Percentiles rank a stretch among this genome's conserved stretches.
These are phyloP conservation scores for Anser cygnoides DNA, from an alignment of 2,113 vertebrate species.

Conservation along the genomic window DNA sequence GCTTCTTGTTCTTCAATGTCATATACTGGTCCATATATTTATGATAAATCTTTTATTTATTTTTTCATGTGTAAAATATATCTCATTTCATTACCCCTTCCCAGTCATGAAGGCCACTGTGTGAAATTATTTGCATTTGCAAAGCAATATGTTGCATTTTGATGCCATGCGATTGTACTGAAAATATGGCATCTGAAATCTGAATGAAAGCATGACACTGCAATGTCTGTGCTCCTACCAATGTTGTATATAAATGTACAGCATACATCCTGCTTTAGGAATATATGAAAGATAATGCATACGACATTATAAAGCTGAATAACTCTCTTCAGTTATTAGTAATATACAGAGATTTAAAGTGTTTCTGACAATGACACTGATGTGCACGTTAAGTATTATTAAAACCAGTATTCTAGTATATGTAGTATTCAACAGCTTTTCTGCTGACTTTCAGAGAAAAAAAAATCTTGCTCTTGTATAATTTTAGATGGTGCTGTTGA, in stretches of 20 bases:
- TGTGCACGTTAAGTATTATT: constrained; percentile 77
- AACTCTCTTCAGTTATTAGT: constrained; percentile 54
- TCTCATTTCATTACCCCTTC: constrained; percentile 62
- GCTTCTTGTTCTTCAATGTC: constrained; percentile 98
- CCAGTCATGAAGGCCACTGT: constrained; percentile 69
- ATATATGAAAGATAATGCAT: constrained; percentile 64
- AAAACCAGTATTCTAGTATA: constrained; percentile 68
- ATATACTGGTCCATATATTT: constrained; percentile 99
- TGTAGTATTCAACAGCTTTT: constrained; percentile 73
- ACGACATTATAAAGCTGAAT: constrained; percentile 60
- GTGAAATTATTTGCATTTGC: constrained; percentile 77
- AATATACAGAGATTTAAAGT: constrained; percentile 69
- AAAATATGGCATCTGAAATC: constrained; percentile 70
- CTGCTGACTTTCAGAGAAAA: constrained; percentile 65
- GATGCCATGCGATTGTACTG: constrained; percentile 76
- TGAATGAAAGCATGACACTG: constrained; percentile 83
- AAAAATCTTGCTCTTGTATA: constrained; percentile 67
- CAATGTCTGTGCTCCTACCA: constrained; percentile 74
- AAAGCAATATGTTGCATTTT: constrained; percentile 81
- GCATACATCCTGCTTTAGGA: constrained; percentile 74
- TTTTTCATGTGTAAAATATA: constrained; percentile 67
- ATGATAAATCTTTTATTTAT: constrained; percentile 78
- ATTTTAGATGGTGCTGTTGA: constrained; percentile 67
- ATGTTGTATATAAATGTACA: constrained; percentile 77
- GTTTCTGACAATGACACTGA: constrained; percentile 69